Evolutionary conservation across 2,797 vertebrate genomes (phyloP).

Genomic region (Sarcoramphus papa): DNA sequence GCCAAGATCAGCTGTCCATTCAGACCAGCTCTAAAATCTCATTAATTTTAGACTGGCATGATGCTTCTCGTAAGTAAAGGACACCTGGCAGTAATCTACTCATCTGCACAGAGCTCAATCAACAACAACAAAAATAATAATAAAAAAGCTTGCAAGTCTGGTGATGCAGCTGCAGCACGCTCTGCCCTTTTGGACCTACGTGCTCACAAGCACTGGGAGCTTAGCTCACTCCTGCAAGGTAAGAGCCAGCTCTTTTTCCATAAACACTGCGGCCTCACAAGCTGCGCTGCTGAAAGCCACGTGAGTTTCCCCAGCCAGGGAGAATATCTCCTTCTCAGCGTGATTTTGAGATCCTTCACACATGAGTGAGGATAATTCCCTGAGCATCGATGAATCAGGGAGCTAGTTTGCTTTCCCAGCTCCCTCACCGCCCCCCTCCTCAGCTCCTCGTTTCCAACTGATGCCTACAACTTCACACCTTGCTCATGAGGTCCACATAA

Average conservation of each 20-base stretch:
- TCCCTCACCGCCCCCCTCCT: neutral
- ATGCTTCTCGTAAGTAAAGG: neutral
- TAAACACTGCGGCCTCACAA: neutral
- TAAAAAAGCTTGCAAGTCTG: neutral
- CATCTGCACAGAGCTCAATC: neutral
- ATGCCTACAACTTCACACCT: neutral
- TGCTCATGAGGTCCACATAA: neutral
- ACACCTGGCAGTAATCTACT: neutral
- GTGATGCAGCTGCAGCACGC: neutral
- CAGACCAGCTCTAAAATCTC: neutral
- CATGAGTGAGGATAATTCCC: neutral
- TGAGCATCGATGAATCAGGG: neutral
- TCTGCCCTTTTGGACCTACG: neutral
- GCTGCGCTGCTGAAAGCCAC: neutral
- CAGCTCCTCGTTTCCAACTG: neutral
- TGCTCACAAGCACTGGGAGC: neutral
- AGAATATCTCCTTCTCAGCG: neutral
- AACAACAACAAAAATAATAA: neutral
- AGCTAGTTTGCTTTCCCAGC: neutral
- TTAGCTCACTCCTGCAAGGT: neutral
- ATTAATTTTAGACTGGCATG: neutral
- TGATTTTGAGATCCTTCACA: neutral
- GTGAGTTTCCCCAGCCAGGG: neutral
- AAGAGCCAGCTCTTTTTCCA: neutral
- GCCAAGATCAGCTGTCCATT: neutral